Base-by-base conservation (phyloP, 2,113 vertebrate genomes). In the Dermatemys mawii region DNA sequence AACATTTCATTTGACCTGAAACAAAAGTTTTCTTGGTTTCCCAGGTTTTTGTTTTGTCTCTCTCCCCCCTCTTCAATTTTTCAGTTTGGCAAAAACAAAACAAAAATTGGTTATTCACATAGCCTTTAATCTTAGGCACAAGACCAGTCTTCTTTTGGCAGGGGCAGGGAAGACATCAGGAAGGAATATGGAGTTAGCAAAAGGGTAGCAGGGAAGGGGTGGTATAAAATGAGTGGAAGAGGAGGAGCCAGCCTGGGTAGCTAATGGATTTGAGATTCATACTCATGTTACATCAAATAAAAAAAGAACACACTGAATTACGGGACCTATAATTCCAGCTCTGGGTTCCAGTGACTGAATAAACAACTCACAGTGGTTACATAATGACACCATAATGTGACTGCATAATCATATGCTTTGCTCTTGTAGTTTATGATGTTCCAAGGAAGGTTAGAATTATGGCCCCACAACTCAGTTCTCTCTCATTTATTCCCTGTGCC, bases 381-480 rank as follows among this genome's bases (percentile, higher is more conserved):
- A 53, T 55, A 54, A 63, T 11, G 44, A 83, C 17, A 44, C 38
- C 24, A 35, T 4, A 9, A 5, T n/a, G 22, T n/a, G 27, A 26
- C 24, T 53, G 2, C 12, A 44, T 38, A 84, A 70, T 17, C 55
- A 63, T 26, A 8, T 24, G 29, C 41, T 83, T 60, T 60, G 19
- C 3, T 53, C 60, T 41, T 22, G 11, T 35, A 41, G 17, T 4
- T 8, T 10, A 32, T 3, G 0, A 8, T 13, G 51, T 84, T 26
- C 51, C 32, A 57, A 2, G 4, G n/a, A 53, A 10, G 5, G 11
- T 14, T 6, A 17, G 12, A 27, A 35, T 14, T 81, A 44, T 63
- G 29, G 55, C 17, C 21, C 49, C 3, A 3, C 10, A 1, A 1
- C 41, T 84, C 57, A 26, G 35, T 35, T 78, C 67, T 57, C 11